Evolutionary conservation across 2,888 invertebrate species (phyloP).

Genomic region (Hydrotaea diabolus): DNA sequence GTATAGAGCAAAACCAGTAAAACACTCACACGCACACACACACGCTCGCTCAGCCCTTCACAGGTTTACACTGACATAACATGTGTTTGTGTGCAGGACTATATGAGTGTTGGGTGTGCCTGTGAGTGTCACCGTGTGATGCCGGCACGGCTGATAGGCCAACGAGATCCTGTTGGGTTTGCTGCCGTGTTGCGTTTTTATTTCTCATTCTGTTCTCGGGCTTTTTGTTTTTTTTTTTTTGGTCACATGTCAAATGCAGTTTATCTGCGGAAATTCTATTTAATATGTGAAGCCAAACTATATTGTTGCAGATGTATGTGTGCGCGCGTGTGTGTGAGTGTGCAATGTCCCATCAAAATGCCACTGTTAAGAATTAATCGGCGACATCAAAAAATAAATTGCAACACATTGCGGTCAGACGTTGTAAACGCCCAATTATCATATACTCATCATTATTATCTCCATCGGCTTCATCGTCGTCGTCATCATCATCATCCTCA

Average conservation of each 20-base stretch:
- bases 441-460: constrained; percentile 56
- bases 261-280: constrained; percentile 61
- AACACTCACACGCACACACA: neutral
- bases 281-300: constrained; percentile 44
- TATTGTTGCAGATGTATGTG: neutral
- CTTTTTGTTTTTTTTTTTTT: neutral
- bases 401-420: constrained; percentile 67
- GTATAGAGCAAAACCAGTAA: constrained; percentile 57
- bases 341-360: constrained; percentile 59
- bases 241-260: constrained; percentile 63
- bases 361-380: constrained; percentile 66
- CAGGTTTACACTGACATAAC: constrained; percentile 3
- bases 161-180: neutral
- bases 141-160: constrained; percentile 1
- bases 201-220: neutral
- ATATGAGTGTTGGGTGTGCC: neutral
- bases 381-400: constrained; percentile 66
- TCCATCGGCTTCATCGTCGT: constrained; percentile 40
- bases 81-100: neutral
- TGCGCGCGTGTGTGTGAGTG: constrained; percentile 34
- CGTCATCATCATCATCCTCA: constrained; percentile 12
- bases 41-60: constrained; percentile 18
- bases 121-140: neutral
- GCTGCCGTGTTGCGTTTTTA: constrained; percentile 24
- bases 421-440: constrained; percentile 65